Base-by-base conservation (phyloP, 2,797 vertebrate genomes). In the Apogon hyalosoma region DNA sequence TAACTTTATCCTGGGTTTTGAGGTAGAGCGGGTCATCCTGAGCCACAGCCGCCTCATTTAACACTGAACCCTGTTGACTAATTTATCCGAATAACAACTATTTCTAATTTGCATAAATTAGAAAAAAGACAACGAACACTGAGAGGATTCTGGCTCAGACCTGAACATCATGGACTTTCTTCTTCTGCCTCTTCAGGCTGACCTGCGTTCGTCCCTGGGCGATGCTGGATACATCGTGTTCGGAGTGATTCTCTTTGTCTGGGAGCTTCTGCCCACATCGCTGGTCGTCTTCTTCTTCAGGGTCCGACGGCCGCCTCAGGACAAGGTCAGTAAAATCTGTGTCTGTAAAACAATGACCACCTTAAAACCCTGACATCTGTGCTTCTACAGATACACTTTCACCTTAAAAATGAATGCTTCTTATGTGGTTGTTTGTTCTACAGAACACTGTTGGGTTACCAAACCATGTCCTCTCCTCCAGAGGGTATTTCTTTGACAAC, bases 401-500 rank as follows among this genome's bases (percentile, higher is more conserved):
- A 24, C 21, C 21, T 24, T 24, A 24, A 24, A 24, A 2, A 24
- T 24, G 13, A n/a, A 13, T n/a, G n/a, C n/a, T n/a, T n/a, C 42
- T 13, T 15, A 5, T 45, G 5, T n/a, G 9, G 42, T 10, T 50
- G 21, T 24, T 24, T 24, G 21, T 19, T 67, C 55, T 19, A 1
- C 84, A 94, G 93, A 89, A 74, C 64, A 71, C 85, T 0, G 79
- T 93, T 18, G 93, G 95, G 66, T 92, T 96, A 55, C 94, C 95
- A 1, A 95, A 93, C 80, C 96, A 96, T 0, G 94, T 94, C 33
- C 96, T 97, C 82, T 95, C 94, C 13, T 94, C 94, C 85, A 92
- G 95, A 50, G 95, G 94, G 15, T 97, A 97, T 11, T 97, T 97
- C 93, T 98, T 98, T 40, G 97, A 98, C 90, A 97, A 98, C 86